Conservation (phyloP, 2,797 vertebrate genomes). For the Phoebastria nigripes region DNA sequence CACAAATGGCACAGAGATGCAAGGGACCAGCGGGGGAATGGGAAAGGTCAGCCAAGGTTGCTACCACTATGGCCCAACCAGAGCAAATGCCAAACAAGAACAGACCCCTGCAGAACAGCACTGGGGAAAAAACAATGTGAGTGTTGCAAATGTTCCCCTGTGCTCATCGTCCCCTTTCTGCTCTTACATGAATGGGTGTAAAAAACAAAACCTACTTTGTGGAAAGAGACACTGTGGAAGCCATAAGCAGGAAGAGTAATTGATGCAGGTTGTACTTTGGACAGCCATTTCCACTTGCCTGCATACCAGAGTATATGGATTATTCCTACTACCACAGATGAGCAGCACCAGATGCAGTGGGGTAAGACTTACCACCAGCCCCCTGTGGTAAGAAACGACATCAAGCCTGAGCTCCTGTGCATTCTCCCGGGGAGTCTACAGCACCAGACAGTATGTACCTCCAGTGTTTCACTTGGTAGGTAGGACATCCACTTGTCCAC, state of each 20-base stretch:
- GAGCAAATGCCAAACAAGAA: not conserved
- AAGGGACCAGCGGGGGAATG: not conserved
- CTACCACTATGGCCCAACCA: not conserved
- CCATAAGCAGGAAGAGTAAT: not conserved
- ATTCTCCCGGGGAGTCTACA: not conserved
- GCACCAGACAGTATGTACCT: not conserved
- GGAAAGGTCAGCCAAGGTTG: slow-evolving; percentile 6
- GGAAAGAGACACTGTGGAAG: not conserved
- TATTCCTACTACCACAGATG: accelerated
- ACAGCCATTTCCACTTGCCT: not conserved
- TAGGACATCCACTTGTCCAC: not conserved
- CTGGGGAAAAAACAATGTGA: accelerated
- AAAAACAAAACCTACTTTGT: not conserved
- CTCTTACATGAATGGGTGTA: not conserved
- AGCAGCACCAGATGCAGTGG: not conserved
- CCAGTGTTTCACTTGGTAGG: not conserved
- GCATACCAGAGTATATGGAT: not conserved
- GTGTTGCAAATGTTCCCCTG: not conserved
- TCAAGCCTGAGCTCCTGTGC: not conserved
- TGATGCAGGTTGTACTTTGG: not conserved
- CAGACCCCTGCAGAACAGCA: not conserved
- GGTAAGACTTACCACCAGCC: not conserved
- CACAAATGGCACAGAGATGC: not conserved
- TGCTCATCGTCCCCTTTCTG: not conserved
- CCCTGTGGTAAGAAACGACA: not conserved